Conservation (phyloP, 1,140 invertebrate species). For the Potamilus streckersoni region DNA sequence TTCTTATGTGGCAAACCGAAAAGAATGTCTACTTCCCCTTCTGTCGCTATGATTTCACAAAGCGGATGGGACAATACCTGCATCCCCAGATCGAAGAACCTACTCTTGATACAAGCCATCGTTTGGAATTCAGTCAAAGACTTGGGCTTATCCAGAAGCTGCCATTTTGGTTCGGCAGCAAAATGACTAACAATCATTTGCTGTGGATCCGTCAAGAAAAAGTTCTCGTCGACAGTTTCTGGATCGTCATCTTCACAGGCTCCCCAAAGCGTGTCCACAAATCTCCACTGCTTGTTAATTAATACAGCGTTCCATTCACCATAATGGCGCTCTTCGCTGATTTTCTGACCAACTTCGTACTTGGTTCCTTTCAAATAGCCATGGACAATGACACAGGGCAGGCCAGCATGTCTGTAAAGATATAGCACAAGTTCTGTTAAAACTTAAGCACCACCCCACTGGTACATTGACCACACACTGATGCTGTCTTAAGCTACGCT, state of each 20-base stretch:
- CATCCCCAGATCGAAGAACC: slow-evolving; percentile 47
- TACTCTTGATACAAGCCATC: slow-evolving; percentile 37
- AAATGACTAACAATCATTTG: slow-evolving; percentile 70
- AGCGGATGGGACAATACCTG: slow-evolving; percentile 34
- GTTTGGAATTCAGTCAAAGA: slow-evolving; percentile 37
- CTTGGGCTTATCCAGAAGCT: slow-evolving; percentile 35
- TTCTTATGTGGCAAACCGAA: slow-evolving; percentile 36
- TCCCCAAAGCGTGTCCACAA: slow-evolving; percentile 50
- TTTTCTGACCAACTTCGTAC: slow-evolving; percentile 45
- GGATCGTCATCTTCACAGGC: slow-evolving; percentile 36
- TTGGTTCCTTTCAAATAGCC: slow-evolving; percentile 64
- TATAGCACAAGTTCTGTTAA: no score
- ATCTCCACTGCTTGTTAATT: slow-evolving; percentile 40
- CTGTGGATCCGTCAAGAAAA: slow-evolving; percentile 71
- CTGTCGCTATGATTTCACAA: slow-evolving; percentile 31
- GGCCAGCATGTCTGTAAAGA: slow-evolving; percentile 32
- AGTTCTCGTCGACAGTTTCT: slow-evolving; percentile 56
- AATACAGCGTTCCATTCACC: slow-evolving; percentile 51
- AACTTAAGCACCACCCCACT: no score
- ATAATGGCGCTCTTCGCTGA: slow-evolving; percentile 36
- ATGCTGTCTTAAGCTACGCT: no score
- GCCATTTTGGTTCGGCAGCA: slow-evolving; percentile 60
- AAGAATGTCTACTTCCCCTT: slow-evolving; percentile 35
- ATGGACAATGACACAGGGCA: slow-evolving; percentile 43
- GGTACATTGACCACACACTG: no score